Percentiles rank a stretch among this genome's conserved stretches.
Evolutionary conservation across 30 jellyfish, hydroid and myxozoan species (phyloP).

Genomic region (Hydra vulgaris): DNA sequence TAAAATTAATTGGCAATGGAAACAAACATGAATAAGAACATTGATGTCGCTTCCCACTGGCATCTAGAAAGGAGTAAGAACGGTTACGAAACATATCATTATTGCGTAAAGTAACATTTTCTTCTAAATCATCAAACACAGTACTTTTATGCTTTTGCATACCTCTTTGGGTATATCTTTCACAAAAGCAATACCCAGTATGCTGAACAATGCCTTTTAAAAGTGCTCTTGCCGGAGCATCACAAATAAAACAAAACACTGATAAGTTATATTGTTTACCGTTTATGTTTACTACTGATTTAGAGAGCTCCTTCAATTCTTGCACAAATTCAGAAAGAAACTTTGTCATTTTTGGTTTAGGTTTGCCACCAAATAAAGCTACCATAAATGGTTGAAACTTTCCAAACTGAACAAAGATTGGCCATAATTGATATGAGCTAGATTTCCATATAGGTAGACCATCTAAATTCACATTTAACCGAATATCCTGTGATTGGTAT

Average conservation of each 20-base stretch:
- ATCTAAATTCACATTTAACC: constrained; percentile 13
- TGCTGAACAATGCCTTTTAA: constrained; percentile 25
- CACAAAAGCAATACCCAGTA: constrained; percentile 38
- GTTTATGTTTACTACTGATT: background rate
- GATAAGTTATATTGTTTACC: constrained; percentile 7
- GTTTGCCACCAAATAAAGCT: constrained; percentile 16
- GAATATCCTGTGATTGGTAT: background rate
- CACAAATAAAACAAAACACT: constrained; percentile 21
- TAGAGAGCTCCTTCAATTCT: constrained; percentile 13
- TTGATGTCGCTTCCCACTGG: background rate
- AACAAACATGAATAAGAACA: background rate
- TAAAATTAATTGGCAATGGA: constrained; percentile 10
- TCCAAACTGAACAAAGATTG: constrained; percentile 7
- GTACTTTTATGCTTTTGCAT: no score
- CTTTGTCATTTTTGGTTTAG: constrained; percentile 5
- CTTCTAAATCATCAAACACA: constrained; percentile 21
- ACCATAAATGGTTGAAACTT: constrained; percentile 7
- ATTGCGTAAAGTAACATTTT: background rate
- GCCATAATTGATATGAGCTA: constrained; percentile 10
- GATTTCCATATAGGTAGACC: constrained; percentile 12
- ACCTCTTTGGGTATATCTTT: constrained; percentile 28
- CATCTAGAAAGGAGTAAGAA: background rate
- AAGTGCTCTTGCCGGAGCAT: constrained; percentile 55
- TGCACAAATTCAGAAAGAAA: constrained; percentile 3
- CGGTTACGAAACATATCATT: background rate